A percentile compares a stretch with the other conserved stretches of the same genome.
These are phyloP conservation scores for Elachura formosa DNA, from an alignment of 2,113 vertebrate species.

Conservation along the genomic window DNA sequence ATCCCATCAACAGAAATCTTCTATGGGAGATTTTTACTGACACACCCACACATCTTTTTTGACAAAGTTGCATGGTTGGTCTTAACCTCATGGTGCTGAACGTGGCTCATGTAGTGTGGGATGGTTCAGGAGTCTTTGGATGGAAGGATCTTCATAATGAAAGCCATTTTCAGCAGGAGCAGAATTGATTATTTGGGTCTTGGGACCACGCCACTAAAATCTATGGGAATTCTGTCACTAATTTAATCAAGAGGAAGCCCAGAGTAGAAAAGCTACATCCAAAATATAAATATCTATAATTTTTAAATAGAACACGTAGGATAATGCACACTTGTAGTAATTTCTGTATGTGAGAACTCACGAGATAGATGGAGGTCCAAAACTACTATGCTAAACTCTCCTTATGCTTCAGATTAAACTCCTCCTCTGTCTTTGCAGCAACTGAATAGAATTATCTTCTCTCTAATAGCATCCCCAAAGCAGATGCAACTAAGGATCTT, in stretches of 20 bases:
- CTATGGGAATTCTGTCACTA: not conserved
- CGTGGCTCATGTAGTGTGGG: not conserved
- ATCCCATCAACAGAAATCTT: not conserved
- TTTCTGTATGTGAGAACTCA: slow-evolving; percentile 39
- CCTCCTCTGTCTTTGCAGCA: slow-evolving; percentile 56
- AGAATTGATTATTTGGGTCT: not conserved
- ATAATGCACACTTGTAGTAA: not conserved
- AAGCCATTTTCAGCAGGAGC: not conserved
- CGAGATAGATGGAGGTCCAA: not conserved
- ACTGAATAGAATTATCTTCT: slow-evolving; percentile 63
- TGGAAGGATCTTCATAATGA: not conserved
- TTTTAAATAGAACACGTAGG: not conserved
- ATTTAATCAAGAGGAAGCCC: not conserved
- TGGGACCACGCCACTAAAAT: not conserved
- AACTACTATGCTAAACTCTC: slow-evolving; percentile 40
- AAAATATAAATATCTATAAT: not conserved
- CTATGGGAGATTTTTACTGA: not conserved
- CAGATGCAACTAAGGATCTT: slow-evolving; percentile 68
- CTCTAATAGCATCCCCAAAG: slow-evolving; percentile 64
- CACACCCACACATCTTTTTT: not conserved
- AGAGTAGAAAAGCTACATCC: not conserved
- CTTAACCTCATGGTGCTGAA: not conserved
- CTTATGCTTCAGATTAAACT: slow-evolving; percentile 32
- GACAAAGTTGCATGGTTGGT: not conserved
- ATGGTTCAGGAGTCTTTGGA: not conserved